Conservation (phyloP, 2,888 invertebrate genomes). For the Volucella bombylans region DNA sequence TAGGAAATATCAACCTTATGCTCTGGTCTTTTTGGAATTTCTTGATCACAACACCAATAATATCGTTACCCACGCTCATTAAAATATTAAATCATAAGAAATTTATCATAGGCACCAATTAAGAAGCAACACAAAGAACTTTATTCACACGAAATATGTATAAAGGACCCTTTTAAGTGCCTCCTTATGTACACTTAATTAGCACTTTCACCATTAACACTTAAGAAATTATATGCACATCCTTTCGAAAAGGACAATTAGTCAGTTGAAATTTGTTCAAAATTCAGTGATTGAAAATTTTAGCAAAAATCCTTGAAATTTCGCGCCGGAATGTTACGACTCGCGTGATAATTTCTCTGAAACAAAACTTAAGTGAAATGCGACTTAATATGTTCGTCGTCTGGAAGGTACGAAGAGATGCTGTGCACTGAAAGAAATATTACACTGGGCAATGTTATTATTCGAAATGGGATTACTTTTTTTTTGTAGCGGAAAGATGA, state of each 20-base stretch:
- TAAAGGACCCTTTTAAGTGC: slow-evolving; percentile 31
- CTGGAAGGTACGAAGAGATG: slow-evolving; percentile 65
- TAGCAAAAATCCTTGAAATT: slow-evolving; percentile 8
- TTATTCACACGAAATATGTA: neutral
- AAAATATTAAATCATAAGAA: slow-evolving; percentile 29
- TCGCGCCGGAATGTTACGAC: slow-evolving; percentile 38
- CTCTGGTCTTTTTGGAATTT: slow-evolving; percentile 3
- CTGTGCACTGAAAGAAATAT: slow-evolving; percentile 57
- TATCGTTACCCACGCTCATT: slow-evolving; percentile 26
- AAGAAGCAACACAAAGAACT: slow-evolving; percentile 3
- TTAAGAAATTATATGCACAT: slow-evolving; percentile 60
- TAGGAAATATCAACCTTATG: neutral
- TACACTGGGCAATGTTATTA: slow-evolving; percentile 53
- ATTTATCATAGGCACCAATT: slow-evolving; percentile 13
- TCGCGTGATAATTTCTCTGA: slow-evolving; percentile 26
- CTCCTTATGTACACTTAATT: slow-evolving; percentile 56
- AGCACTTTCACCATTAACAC: slow-evolving; percentile 54
- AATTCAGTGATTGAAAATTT: slow-evolving; percentile 44
- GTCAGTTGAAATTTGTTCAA: slow-evolving; percentile 59
- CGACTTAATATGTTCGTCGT: slow-evolving; percentile 46
- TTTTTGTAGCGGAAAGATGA: slow-evolving; percentile 30
- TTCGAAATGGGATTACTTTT: slow-evolving; percentile 26
- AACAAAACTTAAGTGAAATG: neutral
- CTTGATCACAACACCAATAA: slow-evolving; percentile 26
- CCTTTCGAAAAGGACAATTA: slow-evolving; percentile 28